Conservation (phyloP, 2,888 invertebrate species). For the Endomychus coccineus region DNA sequence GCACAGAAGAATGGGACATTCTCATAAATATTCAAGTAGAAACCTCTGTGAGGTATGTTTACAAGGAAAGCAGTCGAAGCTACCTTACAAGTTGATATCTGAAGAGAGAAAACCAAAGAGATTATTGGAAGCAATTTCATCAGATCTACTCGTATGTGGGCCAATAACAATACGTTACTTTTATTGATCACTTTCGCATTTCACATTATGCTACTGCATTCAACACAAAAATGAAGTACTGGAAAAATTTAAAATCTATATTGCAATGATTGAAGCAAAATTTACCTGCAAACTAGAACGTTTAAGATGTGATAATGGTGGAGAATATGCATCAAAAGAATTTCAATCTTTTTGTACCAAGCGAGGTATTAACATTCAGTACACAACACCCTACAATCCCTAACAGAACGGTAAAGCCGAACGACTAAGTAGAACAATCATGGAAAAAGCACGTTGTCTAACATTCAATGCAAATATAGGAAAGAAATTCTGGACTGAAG, state of each 20-base stretch:
- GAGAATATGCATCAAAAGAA: slow-evolving; percentile 22
- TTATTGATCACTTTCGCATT: slow-evolving; percentile 27
- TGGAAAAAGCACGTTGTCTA: slow-evolving; percentile 26
- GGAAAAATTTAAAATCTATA: slow-evolving; percentile 22
- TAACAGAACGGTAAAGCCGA: slow-evolving; percentile 28
- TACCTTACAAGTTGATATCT: no score
- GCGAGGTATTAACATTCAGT: slow-evolving; percentile 22
- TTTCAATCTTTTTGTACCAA: slow-evolving; percentile 17
- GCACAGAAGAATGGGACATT: no score
- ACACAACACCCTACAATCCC: slow-evolving; percentile 24
- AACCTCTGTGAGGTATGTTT: no score
- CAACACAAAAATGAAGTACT: slow-evolving; percentile 24
- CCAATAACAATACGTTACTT: no score
- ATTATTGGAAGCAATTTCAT: no score
- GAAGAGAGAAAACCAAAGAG: no score
- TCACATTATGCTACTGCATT: slow-evolving; percentile 20
- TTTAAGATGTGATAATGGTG: slow-evolving; percentile 26
- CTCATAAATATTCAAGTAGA: no score
- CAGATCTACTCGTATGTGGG: no score
- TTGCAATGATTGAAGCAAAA: slow-evolving; percentile 11
- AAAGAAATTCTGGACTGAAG: slow-evolving; percentile 24
- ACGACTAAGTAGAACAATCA: slow-evolving; percentile 27
- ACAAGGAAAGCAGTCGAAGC: no score
- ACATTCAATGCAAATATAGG: slow-evolving; percentile 22
- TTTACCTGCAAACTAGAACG: slow-evolving; percentile 19